phyloP scores from a whole-genome alignment of 2,113 vertebrate species.

The Myodes glareolus region DNA sequence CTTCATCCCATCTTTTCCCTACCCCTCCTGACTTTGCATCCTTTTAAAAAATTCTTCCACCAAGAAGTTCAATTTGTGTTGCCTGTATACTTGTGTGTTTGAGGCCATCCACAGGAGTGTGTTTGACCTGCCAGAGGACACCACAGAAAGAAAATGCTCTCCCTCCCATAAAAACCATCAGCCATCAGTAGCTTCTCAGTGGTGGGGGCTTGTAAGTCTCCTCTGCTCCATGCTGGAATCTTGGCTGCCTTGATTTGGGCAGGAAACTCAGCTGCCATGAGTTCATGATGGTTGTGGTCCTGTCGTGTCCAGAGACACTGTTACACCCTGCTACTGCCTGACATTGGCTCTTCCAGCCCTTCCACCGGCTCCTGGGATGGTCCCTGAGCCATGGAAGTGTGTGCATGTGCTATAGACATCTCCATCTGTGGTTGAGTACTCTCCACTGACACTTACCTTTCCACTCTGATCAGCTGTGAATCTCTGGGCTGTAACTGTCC shows the following conservation, averaged over 20 bases:
- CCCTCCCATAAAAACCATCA: neutral
- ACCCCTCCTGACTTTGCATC: neutral
- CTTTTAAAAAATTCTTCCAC: neutral
- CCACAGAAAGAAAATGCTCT: neutral
- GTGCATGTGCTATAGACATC: too few relatives aligned
- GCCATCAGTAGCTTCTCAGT: neutral
- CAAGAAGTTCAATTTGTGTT: neutral
- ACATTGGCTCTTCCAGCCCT: neutral
- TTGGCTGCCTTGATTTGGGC: neutral
- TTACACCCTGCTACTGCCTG: neutral
- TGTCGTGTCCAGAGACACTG: neutral
- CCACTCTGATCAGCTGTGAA: neutral
- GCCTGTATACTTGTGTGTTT: too few relatives aligned
- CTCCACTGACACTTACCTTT: neutral
- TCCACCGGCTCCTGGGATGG: neutral
- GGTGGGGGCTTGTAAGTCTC: neutral
- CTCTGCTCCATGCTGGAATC: neutral
- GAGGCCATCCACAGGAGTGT: neutral
- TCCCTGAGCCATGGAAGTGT: neutral
- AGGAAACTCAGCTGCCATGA: neutral
- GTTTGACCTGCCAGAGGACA: neutral
- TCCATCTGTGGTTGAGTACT: neutral
- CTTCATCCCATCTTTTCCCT: rapidly evolving
- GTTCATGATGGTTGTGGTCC: neutral
- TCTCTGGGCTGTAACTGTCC: neutral